Base-by-base conservation (phyloP, 2,797 vertebrate species). In the Pipistrellus kuhlii region DNA sequence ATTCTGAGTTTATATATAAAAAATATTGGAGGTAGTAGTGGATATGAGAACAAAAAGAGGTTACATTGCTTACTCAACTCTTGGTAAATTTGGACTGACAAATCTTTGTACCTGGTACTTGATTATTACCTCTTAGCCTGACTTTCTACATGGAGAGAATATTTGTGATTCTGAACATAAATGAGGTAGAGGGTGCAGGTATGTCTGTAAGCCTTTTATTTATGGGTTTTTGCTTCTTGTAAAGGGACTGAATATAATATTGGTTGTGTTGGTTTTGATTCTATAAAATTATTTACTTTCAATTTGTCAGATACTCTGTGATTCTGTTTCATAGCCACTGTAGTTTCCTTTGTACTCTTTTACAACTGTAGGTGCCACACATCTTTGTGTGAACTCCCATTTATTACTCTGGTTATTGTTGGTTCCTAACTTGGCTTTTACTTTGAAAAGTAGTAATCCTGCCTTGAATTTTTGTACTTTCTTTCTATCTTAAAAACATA, bases 171-270 rank as follows among this genome's bases (percentile, higher is more conserved):
- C 17, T 86, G 82, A 94, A 51, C 35, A 38, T 91, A 48, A 73
- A 86, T 76, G n/a, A 8, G 75, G 51, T 90, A 62, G 71, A 87
- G 64, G 64, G 21, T 94, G 8, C 20, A 71, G 44, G 69, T 94
- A 55, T 83, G 15, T 78, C 21, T 86, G 8, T 64, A 68, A 85
- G 25, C 80, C 27, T 68, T 87, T 93, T 91, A 46, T 94, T 93
- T 93, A 86, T 92, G 32, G 75, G 21, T 73, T 95, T 93, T 75
- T 68, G 8, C 32, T 90, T 94, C 53, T 89, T 95, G 4, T 51
- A 64, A 84, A 85, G 48, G n/a, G 62, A 35, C n/a, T 46, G 4
- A 59, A 9, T 92, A 18, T 91, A 59, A 80, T 95, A 73, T 85
- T 93, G 32, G 23, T 77, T 82, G 21, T 68, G 23, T 71, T 77